Evolutionary conservation across 64 coral and sea anemone genomes (phyloP).

Genomic region (Stichodactyla mertensii): DNA sequence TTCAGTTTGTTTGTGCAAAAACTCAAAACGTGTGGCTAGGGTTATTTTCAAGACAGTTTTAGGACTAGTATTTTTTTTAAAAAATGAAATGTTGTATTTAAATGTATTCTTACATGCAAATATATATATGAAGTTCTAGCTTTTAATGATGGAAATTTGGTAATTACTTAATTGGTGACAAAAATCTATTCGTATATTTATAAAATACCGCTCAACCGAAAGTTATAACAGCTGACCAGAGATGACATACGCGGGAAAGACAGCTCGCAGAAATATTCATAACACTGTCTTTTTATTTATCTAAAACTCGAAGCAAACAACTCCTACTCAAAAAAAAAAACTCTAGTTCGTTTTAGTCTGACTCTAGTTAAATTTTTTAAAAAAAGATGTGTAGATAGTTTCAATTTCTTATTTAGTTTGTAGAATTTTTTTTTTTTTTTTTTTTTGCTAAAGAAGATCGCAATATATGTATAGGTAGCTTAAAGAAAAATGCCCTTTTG

Average conservation of each 20-base stretch:
- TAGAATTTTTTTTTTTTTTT: too few species aligned
- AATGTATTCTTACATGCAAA: neutral
- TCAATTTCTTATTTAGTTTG: neutral
- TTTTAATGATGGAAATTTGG: neutral
- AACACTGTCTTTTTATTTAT: neutral
- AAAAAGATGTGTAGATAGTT: neutral
- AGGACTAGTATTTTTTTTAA: too few species aligned
- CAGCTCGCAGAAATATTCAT: neutral
- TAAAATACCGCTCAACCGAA: neutral
- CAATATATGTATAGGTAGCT: neutral
- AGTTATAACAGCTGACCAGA: neutral
- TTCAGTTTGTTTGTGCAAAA: neutral
- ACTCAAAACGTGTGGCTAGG: too few species aligned
- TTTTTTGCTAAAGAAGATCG: too few species aligned
- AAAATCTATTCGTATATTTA: conserved; percentile 4
- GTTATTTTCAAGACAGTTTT: too few species aligned
- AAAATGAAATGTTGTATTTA: too few species aligned
- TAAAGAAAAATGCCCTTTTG: neutral
- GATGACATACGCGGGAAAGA: neutral
- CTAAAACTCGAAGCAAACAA: neutral
- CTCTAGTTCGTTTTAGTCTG: neutral
- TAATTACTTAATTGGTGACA: conserved; percentile 12
- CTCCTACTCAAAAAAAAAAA: neutral
- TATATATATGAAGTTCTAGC: neutral
- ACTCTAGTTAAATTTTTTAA: neutral